Evolutionary conservation across 2,888 invertebrate genomes (phyloP), one percentile per base, ranked within the genome.

Genomic region (Platypus cylindrus): DNA sequence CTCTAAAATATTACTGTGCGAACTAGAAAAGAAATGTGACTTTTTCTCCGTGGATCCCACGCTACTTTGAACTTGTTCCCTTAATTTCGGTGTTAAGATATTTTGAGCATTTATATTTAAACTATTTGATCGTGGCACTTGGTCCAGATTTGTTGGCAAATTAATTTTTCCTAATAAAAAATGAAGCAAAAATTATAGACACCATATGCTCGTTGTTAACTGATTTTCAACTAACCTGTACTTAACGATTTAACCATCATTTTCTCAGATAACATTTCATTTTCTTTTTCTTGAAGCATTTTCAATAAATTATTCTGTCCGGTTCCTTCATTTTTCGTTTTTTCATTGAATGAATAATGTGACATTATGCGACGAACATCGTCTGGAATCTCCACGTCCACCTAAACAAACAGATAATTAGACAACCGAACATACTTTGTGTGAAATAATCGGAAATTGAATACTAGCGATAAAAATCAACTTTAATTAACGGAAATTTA

Each of bases 301-400:
- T 50, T 56, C 38, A 58, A 41, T 16, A 58, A 44, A 32, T 59
- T 56, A 30, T 54, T 56, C 32, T 50, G 48, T 13, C 37, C 37
- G 12, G 17, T 30, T 31, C 13, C 30, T 29, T 59, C 58, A 30
- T 44, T 61, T 29, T 62, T 60, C 3, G 65, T 55, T 28, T 62
- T 59, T 41, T 70, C 68, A 0, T 62, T 60, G 17, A 66, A 52
- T 22, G 64, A 59, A 27, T 76, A 51, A 58, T 74, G 79, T 17
- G 79, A 73, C 1, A 84, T 65, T 27, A 86, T 77, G 44, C 80
- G 68, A 32, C 81, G 71, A 3, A 86, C 73, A 39, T 86, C 85
- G 1, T 70, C 64, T 0, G 85, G 83, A 30, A 82, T 62, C 31
- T 84, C 83, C 9, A 76, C 58, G 25, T 76, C 72, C 24, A 72